Evolutionary conservation across 2,888 invertebrate genomes (phyloP).

Genomic region (Xestia ashworthii): DNA sequence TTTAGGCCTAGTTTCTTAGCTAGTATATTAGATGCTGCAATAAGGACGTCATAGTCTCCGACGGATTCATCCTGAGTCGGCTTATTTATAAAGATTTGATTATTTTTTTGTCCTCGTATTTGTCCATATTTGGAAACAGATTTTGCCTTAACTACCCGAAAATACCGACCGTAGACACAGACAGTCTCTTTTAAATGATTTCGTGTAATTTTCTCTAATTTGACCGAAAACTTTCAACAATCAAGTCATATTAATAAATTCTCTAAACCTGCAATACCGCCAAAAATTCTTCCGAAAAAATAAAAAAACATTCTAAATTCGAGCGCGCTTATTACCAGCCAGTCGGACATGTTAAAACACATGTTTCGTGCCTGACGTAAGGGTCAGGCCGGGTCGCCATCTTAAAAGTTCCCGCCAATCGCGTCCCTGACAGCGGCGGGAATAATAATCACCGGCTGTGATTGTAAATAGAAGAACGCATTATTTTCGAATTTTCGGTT

Average conservation of each 20-base stretch:
- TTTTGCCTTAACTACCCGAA: neutral
- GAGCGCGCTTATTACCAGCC: conserved; percentile 85
- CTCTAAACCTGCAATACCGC: conserved; percentile 24
- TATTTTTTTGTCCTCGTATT: neutral
- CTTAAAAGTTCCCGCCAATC: conserved; percentile 87
- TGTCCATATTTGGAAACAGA: neutral
- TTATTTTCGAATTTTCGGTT: conserved; percentile 45
- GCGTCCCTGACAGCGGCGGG: conserved; percentile 84
- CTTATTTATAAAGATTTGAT: neutral
- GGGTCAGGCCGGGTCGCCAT: conserved; percentile 89
- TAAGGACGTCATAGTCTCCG: neutral
- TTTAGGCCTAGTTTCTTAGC: neutral
- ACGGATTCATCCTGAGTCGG: neutral
- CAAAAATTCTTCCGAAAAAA: conserved; percentile 43
- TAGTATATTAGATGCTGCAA: neutral
- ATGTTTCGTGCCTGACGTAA: conserved; percentile 89
- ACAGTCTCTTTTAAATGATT: neutral
- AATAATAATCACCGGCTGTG: conserved; percentile 83
- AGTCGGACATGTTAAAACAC: conserved; percentile 88
- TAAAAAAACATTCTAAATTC: conserved; percentile 71
- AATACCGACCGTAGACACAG: neutral
- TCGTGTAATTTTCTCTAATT: neutral
- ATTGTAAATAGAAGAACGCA: conserved; percentile 54
- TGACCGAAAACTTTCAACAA: neutral
- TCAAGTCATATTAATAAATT: conserved; percentile 7